A percentile compares a stretch with the other conserved stretches of the same genome.
Evolutionary conservation across 2,888 invertebrate genomes (phyloP).

Genomic region (Ceramica pisi): DNA sequence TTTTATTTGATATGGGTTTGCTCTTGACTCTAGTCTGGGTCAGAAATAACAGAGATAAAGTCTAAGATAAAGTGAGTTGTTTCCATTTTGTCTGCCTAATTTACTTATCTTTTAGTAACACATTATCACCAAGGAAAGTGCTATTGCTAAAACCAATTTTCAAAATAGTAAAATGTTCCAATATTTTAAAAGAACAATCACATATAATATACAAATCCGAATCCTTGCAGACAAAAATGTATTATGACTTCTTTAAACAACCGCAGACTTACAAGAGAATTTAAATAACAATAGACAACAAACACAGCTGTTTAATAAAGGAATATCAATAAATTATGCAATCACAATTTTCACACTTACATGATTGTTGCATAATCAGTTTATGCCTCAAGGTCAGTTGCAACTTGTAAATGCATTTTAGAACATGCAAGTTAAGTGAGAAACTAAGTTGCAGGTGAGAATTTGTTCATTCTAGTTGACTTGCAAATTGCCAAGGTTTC

Average conservation of each 20-base stretch:
- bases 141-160: not conserved
- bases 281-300: slow-evolving; percentile 19
- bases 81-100: no score
- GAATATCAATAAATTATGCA: slow-evolving; percentile 25
- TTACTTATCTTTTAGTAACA: no score
- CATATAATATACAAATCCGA: no score
- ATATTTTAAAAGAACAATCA: not conserved
- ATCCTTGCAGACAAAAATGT: not conserved
- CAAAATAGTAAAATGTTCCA: not conserved
- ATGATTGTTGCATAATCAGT: slow-evolving; percentile 33
- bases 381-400: slow-evolving; percentile 17
- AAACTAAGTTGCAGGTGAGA: slow-evolving; percentile 40
- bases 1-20: no score
- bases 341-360: slow-evolving; percentile 20
- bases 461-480: slow-evolving; percentile 12
- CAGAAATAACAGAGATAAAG: no score
- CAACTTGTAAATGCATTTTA: slow-evolving; percentile 20
- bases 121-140: no score
- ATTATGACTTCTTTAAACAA: not conserved
- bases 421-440: not conserved
- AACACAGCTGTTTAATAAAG: slow-evolving; percentile 20
- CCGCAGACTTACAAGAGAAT: not conserved
- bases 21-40: no score
- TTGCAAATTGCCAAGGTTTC: slow-evolving; percentile 32
- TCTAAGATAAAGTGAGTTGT: no score